These are phyloP conservation scores for Pica pica DNA, from an alignment of 2,113 vertebrate species.

Conservation along the genomic window DNA sequence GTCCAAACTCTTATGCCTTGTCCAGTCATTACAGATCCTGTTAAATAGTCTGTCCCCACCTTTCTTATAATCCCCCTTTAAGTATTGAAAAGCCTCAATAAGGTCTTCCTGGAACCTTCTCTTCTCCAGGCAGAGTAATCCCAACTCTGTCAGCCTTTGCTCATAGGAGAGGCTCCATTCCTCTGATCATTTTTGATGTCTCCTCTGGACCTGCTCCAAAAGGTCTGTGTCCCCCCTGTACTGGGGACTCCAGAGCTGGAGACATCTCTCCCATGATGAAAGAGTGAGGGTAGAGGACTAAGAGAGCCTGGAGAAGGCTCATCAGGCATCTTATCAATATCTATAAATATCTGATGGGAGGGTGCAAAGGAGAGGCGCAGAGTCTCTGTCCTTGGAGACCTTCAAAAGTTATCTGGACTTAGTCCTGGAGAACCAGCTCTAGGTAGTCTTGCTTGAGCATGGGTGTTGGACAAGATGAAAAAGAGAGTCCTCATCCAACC, in stretches of 20 bases:
- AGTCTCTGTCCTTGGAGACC: neutral
- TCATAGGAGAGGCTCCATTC: neutral
- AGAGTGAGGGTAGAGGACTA: neutral
- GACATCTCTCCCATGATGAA: neutral
- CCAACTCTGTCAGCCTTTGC: neutral
- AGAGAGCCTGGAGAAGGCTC: neutral
- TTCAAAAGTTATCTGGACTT: neutral
- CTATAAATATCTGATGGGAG: neutral
- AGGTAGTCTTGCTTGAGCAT: neutral
- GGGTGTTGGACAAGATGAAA: neutral
- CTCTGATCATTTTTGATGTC: neutral
- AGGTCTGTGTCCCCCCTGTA: neutral
- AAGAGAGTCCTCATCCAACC: neutral
- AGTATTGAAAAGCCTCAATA: neutral
- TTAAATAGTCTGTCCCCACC: neutral
- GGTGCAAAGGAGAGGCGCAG: accelerated
- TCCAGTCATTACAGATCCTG: neutral
- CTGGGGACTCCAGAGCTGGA: neutral
- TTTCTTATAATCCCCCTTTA: neutral
- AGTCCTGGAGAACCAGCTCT: neutral
- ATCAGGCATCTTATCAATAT: accelerated
- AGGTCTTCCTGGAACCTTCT: neutral
- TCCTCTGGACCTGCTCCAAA: no score
- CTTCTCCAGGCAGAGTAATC: neutral
- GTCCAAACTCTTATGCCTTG: no score